Evolutionary conservation across 1,140 invertebrate species (phyloP).

Genomic region (Tetragnatha versicolor): DNA sequence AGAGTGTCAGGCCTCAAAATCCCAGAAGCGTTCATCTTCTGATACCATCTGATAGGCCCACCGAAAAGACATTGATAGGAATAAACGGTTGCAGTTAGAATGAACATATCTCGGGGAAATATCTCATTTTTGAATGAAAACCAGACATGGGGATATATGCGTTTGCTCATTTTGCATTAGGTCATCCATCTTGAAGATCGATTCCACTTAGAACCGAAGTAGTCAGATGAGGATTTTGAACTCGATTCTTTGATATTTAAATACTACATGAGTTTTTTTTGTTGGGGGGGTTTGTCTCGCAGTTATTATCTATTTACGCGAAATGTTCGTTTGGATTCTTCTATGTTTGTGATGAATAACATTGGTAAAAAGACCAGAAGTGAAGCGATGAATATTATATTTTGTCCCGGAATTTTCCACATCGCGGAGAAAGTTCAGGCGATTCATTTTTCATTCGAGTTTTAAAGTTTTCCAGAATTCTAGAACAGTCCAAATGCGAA

Average conservation of each 20-base stretch:
- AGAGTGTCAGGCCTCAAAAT: too few species aligned
- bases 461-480: constrained; percentile 16
- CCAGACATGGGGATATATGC: neutral
- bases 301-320: constrained; percentile 24
- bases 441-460: constrained; percentile 32
- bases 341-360: constrained; percentile 9
- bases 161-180: constrained; percentile 29
- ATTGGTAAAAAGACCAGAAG: constrained; percentile 14
- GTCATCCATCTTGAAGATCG: constrained; percentile 35
- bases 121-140: constrained; percentile 13
- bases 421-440: constrained; percentile 22
- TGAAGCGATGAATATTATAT: constrained; percentile 39
- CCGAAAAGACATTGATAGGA: neutral
- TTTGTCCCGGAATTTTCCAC: constrained; percentile 1
- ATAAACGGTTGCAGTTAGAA: constrained; percentile 8
- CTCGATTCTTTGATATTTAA: constrained; percentile 19
- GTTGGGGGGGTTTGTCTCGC: neutral
- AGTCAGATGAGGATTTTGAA: constrained; percentile 8
- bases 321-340: constrained; percentile 17
- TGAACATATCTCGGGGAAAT: neutral
- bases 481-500: neutral
- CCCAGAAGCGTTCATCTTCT: neutral
- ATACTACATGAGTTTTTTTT: constrained; percentile 7
- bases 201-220: constrained; percentile 20
- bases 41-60: neutral